phyloP scores from a whole-genome alignment of 2,797 vertebrate genomes.

The Limnodromus scolopaceus region DNA sequence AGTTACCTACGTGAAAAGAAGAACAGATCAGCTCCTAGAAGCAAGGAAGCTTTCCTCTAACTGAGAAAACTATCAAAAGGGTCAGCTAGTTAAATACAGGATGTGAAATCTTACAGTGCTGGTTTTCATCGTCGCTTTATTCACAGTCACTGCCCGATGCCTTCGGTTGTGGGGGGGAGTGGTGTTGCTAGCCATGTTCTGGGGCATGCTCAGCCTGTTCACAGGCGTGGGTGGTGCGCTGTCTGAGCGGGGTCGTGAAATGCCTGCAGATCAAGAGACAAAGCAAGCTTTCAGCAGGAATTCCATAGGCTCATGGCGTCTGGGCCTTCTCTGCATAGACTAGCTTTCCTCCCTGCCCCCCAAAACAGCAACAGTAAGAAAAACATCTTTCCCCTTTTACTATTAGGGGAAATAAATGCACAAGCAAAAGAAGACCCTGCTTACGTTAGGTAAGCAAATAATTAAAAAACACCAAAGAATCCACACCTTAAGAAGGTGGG shows the following conservation, averaged over 20 bases:
- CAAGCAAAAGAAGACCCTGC: background rate
- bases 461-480: background rate
- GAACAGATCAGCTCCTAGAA: background rate
- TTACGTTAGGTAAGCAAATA: background rate
- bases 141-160: slow-evolving; percentile 89
- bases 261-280: slow-evolving; percentile 66
- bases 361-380: background rate
- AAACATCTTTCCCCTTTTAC: background rate
- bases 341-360: accelerated
- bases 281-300: background rate
- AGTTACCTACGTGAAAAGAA: slow-evolving; percentile 79
- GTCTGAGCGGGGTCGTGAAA: slow-evolving; percentile 91
- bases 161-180: slow-evolving; percentile 92
- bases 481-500: background rate
- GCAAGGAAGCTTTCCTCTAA: background rate
- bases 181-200: slow-evolving; percentile 80
- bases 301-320: background rate
- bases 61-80: background rate
- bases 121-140: slow-evolving; percentile 91
- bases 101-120: slow-evolving; percentile 83
- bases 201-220: slow-evolving; percentile 87
- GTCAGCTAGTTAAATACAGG: background rate
- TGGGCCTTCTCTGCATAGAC: background rate
- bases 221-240: slow-evolving; percentile 91
- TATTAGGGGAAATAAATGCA: background rate